Evolutionary conservation across 2,888 invertebrate genomes (phyloP), one percentile per base, ranked within the genome.

Genomic region (Margaritifera margaritifera): DNA sequence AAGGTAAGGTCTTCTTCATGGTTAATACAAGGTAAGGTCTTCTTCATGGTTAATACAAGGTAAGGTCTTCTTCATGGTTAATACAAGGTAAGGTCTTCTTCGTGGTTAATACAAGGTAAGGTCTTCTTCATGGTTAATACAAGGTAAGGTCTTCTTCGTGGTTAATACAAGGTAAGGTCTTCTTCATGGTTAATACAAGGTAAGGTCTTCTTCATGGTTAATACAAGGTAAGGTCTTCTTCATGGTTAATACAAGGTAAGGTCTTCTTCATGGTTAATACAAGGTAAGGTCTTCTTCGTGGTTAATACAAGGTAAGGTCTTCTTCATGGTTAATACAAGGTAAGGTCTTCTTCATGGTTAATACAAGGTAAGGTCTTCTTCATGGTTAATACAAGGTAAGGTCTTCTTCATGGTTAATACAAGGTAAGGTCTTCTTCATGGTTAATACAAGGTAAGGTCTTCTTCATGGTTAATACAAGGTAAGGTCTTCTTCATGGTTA

Each of bases 51-150:
- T n/a, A n/a, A n/a, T 79, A 42, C 80, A 81, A 76, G 80, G 80
- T 80, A 69, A 62, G 50, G 6, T 22, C n/a, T 11, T 42, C 11
- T 1, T 42, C 42, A n/a, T n/a, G n/a, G n/a, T n/a, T n/a, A n/a
- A n/a, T 79, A 42, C 80, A 81, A 76, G 80, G 80, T 80, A 69
- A 62, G 50, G 6, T 22, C n/a, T 11, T 42, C 11, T 1, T 42
- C 42, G n/a, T n/a, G n/a, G n/a, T n/a, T n/a, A n/a, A n/a, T 79
- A 42, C 80, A 81, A 76, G 80, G 80, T 80, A 69, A 62, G 50
- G 6, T 22, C n/a, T 11, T 42, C 11, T 1, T 42, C 42, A n/a
- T n/a, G n/a, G n/a, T n/a, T n/a, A n/a, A n/a, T 79, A 42, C 80
- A 81, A 76, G 80, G 80, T 80, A 69, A 62, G 50, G 6, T 22